Conservation (phyloP, 2,888 invertebrate species). For the Nomada hirtipes region DNA sequence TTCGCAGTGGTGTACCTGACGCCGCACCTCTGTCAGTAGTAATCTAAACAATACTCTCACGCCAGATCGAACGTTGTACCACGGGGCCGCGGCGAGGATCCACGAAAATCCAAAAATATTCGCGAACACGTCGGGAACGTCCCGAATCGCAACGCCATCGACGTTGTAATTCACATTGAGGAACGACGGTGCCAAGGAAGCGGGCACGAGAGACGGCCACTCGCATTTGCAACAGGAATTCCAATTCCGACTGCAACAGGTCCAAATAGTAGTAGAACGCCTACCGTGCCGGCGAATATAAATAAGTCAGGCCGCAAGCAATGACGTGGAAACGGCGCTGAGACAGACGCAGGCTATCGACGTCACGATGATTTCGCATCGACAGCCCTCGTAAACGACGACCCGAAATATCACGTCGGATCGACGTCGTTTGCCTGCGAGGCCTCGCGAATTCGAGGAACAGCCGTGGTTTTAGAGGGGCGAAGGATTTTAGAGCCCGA, state of each 20-base stretch:
- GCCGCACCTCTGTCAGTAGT: too few relatives aligned
- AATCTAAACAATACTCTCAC: background rate
- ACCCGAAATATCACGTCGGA: constrained; percentile 40
- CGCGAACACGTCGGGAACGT: constrained; percentile 1
- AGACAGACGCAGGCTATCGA: constrained; percentile 56
- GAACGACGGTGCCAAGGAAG: constrained; percentile 46
- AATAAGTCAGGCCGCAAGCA: constrained; percentile 58
- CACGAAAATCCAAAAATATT: constrained; percentile 44
- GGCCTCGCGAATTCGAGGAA: background rate
- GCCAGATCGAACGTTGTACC: background rate
- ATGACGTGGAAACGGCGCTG: constrained; percentile 58
- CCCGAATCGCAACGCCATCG: constrained; percentile 10
- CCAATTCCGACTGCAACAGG: constrained; percentile 55
- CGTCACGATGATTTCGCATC: constrained; percentile 53
- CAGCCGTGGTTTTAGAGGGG: too few relatives aligned
- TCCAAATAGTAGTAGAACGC: constrained; percentile 35
- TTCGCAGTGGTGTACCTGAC: too few relatives aligned
- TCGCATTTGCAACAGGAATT: constrained; percentile 35
- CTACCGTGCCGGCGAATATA: constrained; percentile 50
- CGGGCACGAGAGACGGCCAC: background rate
- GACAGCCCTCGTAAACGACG: constrained; percentile 20
- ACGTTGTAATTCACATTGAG: constrained; percentile 47
- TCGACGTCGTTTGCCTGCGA: constrained; percentile 1
- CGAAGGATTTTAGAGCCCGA: too few relatives aligned
- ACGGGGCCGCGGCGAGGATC: background rate